These are phyloP conservation scores for Oncorhynchus kisutch DNA, from an alignment of 2,113 vertebrate genomes.

Conservation along the genomic window DNA sequence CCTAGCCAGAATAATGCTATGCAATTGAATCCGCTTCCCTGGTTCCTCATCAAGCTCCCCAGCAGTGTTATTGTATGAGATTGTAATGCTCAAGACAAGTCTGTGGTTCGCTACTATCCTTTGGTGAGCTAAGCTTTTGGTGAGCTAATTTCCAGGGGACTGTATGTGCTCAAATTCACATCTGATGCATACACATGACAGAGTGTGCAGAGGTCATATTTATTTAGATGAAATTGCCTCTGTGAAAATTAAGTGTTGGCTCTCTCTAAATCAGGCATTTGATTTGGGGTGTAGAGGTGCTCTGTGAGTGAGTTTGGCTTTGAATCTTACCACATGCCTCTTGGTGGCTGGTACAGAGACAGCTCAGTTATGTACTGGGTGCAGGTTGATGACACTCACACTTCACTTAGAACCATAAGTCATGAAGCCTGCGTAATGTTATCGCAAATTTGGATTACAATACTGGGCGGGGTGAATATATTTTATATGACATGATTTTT, in stretches of 20 bases:
- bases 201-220: not conserved
- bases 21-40: not conserved
- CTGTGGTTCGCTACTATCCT: not conserved
- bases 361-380: not conserved
- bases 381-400: not conserved
- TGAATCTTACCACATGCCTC: not conserved
- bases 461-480: no score
- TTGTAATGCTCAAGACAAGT: not conserved
- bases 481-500: no score
- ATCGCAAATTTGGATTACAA: no score
- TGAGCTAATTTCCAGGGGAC: not conserved
- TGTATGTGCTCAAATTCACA: not conserved
- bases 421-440: no score
- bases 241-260: not conserved
- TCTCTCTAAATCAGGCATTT: not conserved
- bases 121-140: not conserved
- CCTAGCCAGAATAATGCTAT: not conserved
- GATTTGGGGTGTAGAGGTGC: not conserved
- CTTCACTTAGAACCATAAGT: not conserved
- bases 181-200: not conserved
- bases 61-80: not conserved
- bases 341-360: not conserved
- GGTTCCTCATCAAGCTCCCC: not conserved
- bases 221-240: constrained; percentile 15
- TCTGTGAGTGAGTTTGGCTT: not conserved